phyloP scores from a whole-genome alignment of 1,140 invertebrate species.

The Heliconius hermathena region DNA sequence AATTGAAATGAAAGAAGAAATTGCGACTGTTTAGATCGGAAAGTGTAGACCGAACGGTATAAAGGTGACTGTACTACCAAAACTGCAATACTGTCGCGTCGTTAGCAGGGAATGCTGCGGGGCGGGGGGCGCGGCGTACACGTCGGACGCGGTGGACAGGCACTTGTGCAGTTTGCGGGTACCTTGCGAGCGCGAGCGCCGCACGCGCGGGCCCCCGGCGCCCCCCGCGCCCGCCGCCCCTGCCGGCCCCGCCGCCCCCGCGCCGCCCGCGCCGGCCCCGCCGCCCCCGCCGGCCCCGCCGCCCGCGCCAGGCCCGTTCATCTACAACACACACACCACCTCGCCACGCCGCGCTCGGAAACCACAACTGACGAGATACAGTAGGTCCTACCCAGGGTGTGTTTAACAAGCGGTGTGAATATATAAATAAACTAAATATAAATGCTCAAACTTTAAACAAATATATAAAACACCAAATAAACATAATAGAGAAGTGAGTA shows the following conservation, averaged over 20 bases:
- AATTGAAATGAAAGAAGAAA: conserved; percentile 63
- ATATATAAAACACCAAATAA: conserved; percentile 23
- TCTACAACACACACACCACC: conserved; percentile 82
- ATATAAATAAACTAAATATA: conserved; percentile 14
- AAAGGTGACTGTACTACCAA: conserved; percentile 92
- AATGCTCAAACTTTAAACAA: conserved; percentile 3
- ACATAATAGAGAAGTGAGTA: conserved; percentile 34
- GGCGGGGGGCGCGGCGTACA: conserved; percentile 82
- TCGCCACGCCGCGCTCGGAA: conserved; percentile 4
- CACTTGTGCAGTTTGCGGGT: conserved; percentile 94
- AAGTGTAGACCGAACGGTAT: conserved; percentile 64
- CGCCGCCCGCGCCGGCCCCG: conserved; percentile 48
- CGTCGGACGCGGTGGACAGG: conserved; percentile 89
- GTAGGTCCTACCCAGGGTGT: conserved; percentile 10
- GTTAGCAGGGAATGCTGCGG: conserved; percentile 86
- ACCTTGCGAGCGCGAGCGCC: conserved; percentile 93
- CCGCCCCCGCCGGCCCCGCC: conserved; percentile 78
- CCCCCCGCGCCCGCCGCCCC: conserved; percentile 59
- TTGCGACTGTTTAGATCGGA: conserved; percentile 78
- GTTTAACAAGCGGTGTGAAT: conserved; percentile 16
- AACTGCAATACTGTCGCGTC: conserved; percentile 95
- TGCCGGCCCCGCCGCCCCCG: conserved; percentile 45
- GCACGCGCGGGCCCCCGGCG: conserved; percentile 64
- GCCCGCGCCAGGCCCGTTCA: conserved; percentile 86
- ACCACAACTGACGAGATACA: conserved; percentile 14